A percentile compares a stretch with the other conserved stretches of the same genome.
phyloP scores from a whole-genome alignment of 2,888 invertebrate species.

The Osmoderma eremita region DNA sequence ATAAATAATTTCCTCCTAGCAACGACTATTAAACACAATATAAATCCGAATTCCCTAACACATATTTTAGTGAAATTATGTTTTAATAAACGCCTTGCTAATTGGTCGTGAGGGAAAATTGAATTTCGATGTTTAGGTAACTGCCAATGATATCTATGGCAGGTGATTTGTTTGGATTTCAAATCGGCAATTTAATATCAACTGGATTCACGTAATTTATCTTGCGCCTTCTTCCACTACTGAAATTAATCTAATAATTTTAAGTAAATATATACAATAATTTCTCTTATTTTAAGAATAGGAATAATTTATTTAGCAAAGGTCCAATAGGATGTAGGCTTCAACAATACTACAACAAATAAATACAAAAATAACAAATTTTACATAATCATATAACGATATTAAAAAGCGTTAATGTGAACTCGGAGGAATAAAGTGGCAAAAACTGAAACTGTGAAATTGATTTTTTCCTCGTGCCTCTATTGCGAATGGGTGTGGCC shows the following conservation, averaged over 20 bases:
- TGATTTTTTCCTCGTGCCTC: conserved; percentile 13
- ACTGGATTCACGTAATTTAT: conserved; percentile 7
- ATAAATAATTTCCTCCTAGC: too few species aligned
- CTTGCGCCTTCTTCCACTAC: background rate
- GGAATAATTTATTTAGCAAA: too few species aligned
- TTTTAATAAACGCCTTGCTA: conserved; percentile 18
- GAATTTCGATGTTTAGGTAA: conserved; percentile 14
- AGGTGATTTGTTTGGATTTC: conserved; percentile 21
- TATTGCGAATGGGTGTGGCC: conserved; percentile 21
- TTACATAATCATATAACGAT: too few species aligned
- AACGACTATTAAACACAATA: background rate
- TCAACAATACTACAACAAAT: too few species aligned
- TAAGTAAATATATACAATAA: too few species aligned
- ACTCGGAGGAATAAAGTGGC: background rate
- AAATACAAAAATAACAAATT: too few species aligned
- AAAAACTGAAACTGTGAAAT: conserved; percentile 19
- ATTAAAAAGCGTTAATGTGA: too few species aligned
- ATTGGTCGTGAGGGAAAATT: conserved; percentile 11
- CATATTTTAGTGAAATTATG: conserved; percentile 10
- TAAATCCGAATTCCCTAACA: conserved; percentile 4
- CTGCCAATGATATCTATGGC: background rate
- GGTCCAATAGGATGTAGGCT: too few species aligned
- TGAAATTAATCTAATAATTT: too few species aligned
- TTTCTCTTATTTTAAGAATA: too few species aligned
- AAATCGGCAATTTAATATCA: conserved; percentile 16